These are phyloP conservation scores for Drosophila lacicola DNA, from an alignment of 2,888 invertebrate genomes.

Conservation along the genomic window DNA sequence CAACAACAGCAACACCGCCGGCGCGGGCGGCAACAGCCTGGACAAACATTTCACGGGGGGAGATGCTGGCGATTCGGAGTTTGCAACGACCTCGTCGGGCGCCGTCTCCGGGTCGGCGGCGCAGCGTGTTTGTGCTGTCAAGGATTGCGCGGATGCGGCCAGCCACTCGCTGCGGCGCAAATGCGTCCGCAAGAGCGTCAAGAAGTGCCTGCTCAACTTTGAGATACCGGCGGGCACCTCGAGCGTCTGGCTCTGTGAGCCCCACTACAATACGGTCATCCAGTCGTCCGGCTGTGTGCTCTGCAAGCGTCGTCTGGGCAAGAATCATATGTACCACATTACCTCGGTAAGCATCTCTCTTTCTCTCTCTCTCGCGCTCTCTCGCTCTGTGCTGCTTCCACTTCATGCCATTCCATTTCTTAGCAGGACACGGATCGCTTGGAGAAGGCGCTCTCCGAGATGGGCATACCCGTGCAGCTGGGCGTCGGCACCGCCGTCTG, in stretches of 20 bases:
- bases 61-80: slow-evolving; percentile 44
- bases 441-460: slow-evolving; percentile 87
- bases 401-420: background rate
- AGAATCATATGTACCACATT: slow-evolving; percentile 91
- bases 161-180: slow-evolving; percentile 89
- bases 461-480: slow-evolving; percentile 89
- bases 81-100: slow-evolving; percentile 33
- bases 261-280: slow-evolving; percentile 90
- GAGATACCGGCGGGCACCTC: slow-evolving; percentile 87
- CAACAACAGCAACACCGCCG: too few species aligned
- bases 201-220: slow-evolving; percentile 88
- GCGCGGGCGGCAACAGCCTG: slow-evolving; percentile 29
- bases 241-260: slow-evolving; percentile 89
- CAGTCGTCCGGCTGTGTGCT: slow-evolving; percentile 91
- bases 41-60: slow-evolving; percentile 45
- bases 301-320: slow-evolving; percentile 90
- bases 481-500: slow-evolving; percentile 90
- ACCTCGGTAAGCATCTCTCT: slow-evolving; percentile 85
- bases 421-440: slow-evolving; percentile 87
- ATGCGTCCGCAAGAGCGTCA: slow-evolving; percentile 90
- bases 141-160: slow-evolving; percentile 87
- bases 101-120: slow-evolving; percentile 21
- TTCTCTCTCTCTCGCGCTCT: too few species aligned
- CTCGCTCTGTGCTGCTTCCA: background rate
- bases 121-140: slow-evolving; percentile 87